Evolutionary conservation across 53 echinoderm and acorn worm genomes (phyloP).

Genomic region (Henricia sp.): DNA sequence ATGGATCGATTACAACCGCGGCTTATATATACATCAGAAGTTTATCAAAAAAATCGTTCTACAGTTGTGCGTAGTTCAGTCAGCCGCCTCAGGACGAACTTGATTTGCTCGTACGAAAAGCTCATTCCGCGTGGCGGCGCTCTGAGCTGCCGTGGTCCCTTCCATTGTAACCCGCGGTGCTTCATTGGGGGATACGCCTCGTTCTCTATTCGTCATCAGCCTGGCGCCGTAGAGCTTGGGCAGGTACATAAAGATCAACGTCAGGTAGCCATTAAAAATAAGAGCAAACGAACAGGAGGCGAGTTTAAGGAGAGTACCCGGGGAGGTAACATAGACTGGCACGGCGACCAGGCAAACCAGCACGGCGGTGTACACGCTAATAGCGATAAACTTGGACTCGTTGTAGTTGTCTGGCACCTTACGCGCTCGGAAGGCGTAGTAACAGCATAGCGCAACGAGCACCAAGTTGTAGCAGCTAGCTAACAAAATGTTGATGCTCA

Average conservation of each 20-base stretch:
- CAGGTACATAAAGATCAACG: conserved; percentile 3
- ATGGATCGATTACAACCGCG: too few species aligned
- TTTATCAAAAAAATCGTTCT: too few species aligned
- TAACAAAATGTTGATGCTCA: neutral
- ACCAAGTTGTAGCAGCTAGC: conserved; percentile 20
- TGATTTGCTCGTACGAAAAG: neutral
- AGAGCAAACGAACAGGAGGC: conserved; percentile 1
- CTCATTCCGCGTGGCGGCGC: neutral
- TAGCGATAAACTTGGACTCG: conserved; percentile 21
- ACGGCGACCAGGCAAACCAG: conserved; percentile 14
- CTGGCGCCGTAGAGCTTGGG: neutral
- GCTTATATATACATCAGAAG: too few species aligned
- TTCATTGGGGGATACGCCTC: neutral
- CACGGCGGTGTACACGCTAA: conserved; percentile 29
- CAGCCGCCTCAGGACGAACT: too few species aligned
- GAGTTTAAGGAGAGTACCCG: neutral
- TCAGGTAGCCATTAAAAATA: neutral
- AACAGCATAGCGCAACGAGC: conserved; percentile 12
- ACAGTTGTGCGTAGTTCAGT: too few species aligned
- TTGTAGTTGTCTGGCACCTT: conserved; percentile 37
- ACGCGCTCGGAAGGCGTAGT: conserved; percentile 15
- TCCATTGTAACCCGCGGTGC: neutral
- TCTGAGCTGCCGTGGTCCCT: neutral
- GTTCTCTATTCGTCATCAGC: neutral
- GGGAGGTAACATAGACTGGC: conserved; percentile 8